Percentiles rank a stretch among this genome's conserved stretches.
Conservation (phyloP, 2,797 vertebrate species). For the Salmo trutta region DNA sequence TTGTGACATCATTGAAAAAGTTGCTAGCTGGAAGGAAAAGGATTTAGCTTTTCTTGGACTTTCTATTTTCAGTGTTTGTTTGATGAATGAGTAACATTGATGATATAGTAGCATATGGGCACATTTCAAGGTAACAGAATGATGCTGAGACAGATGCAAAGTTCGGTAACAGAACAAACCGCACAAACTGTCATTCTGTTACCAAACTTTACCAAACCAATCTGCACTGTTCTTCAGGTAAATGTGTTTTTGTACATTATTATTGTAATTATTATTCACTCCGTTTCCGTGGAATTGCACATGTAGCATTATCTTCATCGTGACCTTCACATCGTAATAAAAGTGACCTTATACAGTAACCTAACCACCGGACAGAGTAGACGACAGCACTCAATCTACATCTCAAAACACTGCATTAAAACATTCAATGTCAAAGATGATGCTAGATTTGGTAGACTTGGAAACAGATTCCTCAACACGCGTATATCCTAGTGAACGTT, state of each 20-base stretch:
- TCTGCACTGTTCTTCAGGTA: too few relatives aligned
- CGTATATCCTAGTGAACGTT: not conserved
- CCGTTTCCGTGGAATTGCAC: not conserved
- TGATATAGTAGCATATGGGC: conserved; percentile 49
- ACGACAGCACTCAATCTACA: too few relatives aligned
- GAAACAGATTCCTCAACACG: conserved; percentile 2
- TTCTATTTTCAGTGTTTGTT: conserved; percentile 60
- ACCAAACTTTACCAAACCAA: too few relatives aligned
- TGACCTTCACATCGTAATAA: conserved; percentile 63
- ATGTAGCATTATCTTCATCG: conserved; percentile 64
- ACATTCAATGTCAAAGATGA: conserved; percentile 16
- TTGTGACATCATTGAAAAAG: conserved; percentile 56
- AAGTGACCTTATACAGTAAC: conserved; percentile 58
- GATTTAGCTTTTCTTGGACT: conserved; percentile 62
- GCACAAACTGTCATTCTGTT: too few relatives aligned
- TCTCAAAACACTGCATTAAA: too few relatives aligned
- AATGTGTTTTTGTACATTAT: too few relatives aligned
- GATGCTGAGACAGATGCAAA: too few relatives aligned
- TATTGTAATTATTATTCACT: too few relatives aligned
- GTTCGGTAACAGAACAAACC: too few relatives aligned
- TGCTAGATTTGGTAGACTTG: conserved; percentile 22
- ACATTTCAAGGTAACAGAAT: too few relatives aligned
- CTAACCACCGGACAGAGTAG: conserved; percentile 29
- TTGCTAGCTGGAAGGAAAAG: conserved; percentile 33
- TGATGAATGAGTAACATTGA: conserved; percentile 62